These are phyloP conservation scores for Platygyra sinensis DNA, from an alignment of 64 coral and sea anemone genomes.

Conservation along the genomic window DNA sequence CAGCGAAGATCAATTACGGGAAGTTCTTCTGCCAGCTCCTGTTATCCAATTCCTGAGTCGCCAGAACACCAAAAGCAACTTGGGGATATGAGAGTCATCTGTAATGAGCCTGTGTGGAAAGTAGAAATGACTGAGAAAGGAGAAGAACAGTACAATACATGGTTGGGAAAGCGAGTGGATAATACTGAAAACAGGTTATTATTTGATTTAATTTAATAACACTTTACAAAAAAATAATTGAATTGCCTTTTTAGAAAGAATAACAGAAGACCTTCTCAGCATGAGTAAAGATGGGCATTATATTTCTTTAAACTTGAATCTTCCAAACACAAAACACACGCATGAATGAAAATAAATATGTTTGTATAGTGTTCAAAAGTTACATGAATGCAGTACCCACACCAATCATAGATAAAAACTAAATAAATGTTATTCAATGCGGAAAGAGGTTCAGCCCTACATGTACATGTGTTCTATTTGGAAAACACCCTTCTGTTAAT, in stretches of 20 bases:
- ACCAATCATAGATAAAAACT: conserved; percentile 11
- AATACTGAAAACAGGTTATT: conserved; percentile 31
- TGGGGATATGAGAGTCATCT: conserved; percentile 54
- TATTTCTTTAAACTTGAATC: conserved; percentile 16
- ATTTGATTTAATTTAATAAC: too few species aligned
- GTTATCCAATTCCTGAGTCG: conserved; percentile 61
- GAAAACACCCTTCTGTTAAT: conserved; percentile 4
- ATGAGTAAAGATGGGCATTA: background rate
- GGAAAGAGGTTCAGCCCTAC: conserved; percentile 7
- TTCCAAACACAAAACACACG: background rate
- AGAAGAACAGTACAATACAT: conserved; percentile 38
- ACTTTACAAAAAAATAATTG: background rate
- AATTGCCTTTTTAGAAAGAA: background rate
- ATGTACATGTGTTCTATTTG: background rate
- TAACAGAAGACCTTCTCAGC: background rate
- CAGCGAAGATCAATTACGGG: conserved; percentile 55
- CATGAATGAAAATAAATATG: too few species aligned
- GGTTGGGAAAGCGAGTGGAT: conserved; percentile 44
- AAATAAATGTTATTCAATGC: background rate
- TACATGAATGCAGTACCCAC: conserved; percentile 16
- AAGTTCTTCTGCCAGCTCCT: conserved; percentile 43
- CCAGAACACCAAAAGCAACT: conserved; percentile 53
- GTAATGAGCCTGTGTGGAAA: conserved; percentile 36
- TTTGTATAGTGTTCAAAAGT: too few species aligned
- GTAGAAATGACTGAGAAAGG: conserved; percentile 35